Percentiles rank a stretch among this genome's conserved stretches.
Evolutionary conservation across 1,140 invertebrate genomes (phyloP).

Genomic region (Lucilia sericata): DNA sequence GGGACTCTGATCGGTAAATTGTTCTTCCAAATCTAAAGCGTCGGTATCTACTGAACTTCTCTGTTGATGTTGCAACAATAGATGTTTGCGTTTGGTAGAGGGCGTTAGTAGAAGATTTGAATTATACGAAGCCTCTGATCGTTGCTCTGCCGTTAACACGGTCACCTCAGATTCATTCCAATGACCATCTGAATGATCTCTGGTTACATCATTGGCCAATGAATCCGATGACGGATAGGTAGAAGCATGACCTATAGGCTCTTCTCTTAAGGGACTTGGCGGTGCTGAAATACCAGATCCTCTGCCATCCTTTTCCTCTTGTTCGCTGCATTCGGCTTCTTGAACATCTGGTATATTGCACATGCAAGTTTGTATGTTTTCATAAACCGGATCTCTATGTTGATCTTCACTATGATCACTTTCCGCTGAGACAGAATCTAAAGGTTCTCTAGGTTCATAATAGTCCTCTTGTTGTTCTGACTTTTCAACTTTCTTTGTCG

Average conservation of each 20-base stretch:
- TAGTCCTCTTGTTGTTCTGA: neutral
- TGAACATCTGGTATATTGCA: neutral
- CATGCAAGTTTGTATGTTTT: slow-evolving; percentile 55
- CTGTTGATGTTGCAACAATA: slow-evolving; percentile 84
- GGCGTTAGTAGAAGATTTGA: slow-evolving; percentile 75
- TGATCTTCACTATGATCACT: slow-evolving; percentile 37
- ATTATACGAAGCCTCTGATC: slow-evolving; percentile 68
- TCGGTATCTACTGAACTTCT: slow-evolving; percentile 87
- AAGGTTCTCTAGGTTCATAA: neutral
- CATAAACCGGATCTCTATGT: slow-evolving; percentile 57
- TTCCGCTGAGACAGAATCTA: slow-evolving; percentile 2
- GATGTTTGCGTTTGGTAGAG: slow-evolving; percentile 79
- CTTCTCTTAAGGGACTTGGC: slow-evolving; percentile 69
- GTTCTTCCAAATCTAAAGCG: slow-evolving; percentile 78
- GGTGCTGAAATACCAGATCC: slow-evolving; percentile 68
- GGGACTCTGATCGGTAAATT: slow-evolving; percentile 42
- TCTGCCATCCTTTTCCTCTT: slow-evolving; percentile 40
- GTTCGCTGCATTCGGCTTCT: slow-evolving; percentile 28
- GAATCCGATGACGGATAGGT: slow-evolving; percentile 86
- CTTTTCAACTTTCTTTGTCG: neutral
- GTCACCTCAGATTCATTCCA: slow-evolving; percentile 90
- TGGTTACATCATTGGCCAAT: slow-evolving; percentile 78
- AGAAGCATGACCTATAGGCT: slow-evolving; percentile 69
- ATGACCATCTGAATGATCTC: slow-evolving; percentile 85
- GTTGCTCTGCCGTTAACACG: slow-evolving; percentile 76